Evolutionary conservation across 2,797 vertebrate species (phyloP).

Genomic region (Rachycentron canadum): DNA sequence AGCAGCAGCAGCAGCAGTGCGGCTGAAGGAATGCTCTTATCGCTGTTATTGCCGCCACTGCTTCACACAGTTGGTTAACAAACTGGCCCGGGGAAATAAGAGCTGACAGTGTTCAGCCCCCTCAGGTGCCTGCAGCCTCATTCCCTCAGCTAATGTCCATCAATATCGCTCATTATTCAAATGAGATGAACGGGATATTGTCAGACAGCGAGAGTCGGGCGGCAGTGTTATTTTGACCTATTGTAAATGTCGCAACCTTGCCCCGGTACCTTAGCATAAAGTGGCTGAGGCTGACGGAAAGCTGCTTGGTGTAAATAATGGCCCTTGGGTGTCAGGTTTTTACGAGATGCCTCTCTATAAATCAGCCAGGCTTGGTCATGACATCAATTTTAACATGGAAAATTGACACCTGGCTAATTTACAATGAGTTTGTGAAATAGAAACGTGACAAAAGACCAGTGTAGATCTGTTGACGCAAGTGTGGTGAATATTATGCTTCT

Average conservation of each 20-base stretch:
- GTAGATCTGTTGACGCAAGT: conserved; percentile 34
- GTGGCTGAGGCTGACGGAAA: conserved; percentile 59
- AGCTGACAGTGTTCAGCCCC: conserved; percentile 72
- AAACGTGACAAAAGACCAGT: conserved; percentile 52
- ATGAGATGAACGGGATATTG: conserved; percentile 89
- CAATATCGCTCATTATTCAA: conserved; percentile 89
- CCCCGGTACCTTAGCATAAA: conserved; percentile 70
- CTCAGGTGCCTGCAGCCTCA: conserved; percentile 70
- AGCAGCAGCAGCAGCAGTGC: conserved; percentile 49
- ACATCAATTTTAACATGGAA: conserved; percentile 85
- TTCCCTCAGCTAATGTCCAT: conserved; percentile 83
- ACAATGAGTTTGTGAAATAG: conserved; percentile 71
- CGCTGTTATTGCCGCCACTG: conserved; percentile 71
- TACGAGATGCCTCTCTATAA: conserved; percentile 84
- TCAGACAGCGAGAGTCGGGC: conserved; percentile 76
- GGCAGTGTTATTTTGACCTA: conserved; percentile 88
- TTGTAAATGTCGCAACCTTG: conserved; percentile 88
- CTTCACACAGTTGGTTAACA: conserved; percentile 74
- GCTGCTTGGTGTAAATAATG: conserved; percentile 82
- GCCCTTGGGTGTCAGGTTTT: conserved; percentile 77
- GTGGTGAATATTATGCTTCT: conserved; percentile 16
- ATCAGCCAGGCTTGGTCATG: conserved; percentile 80
- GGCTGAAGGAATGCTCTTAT: conserved; percentile 78
- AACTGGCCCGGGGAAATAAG: conserved; percentile 73
- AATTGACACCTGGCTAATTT: conserved; percentile 83